Conservation (phyloP, 2,797 vertebrate species). For the Gastrophryne carolinensis region DNA sequence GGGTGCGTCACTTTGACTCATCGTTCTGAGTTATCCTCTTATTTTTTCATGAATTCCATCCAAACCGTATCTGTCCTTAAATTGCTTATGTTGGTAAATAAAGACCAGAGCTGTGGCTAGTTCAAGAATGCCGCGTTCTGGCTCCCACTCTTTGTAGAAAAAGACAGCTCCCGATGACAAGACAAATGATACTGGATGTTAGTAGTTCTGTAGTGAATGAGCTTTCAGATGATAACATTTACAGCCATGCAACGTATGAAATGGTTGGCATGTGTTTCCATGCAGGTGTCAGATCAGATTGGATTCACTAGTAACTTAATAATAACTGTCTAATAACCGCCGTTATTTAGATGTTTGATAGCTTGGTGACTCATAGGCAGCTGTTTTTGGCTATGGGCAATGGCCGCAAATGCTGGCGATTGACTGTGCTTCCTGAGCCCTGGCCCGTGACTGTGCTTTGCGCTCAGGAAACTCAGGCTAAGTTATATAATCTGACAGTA, state of each 20-base stretch:
- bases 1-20: not conserved
- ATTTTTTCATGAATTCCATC: too few relatives aligned
- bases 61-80: too few relatives aligned
- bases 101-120: not conserved
- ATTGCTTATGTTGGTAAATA: conserved; percentile 6
- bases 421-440: not conserved
- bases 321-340: conserved; percentile 3
- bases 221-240: not conserved
- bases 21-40: not conserved
- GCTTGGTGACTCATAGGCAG: conserved; percentile 23
- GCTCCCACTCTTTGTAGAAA: not conserved
- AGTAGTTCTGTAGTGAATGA: not conserved
- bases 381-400: conserved; percentile 19
- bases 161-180: too few relatives aligned
- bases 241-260: not conserved
- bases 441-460: not conserved
- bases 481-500: too few relatives aligned
- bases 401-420: not conserved
- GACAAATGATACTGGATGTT: too few relatives aligned
- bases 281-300: conserved; percentile 8
- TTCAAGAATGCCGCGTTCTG: not conserved
- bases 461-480: not conserved
- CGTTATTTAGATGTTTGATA: not conserved
- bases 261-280: not conserved
- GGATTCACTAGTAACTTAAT: not conserved